phyloP scores from a whole-genome alignment of 2,888 invertebrate genomes.

The Neelides folsomi region DNA sequence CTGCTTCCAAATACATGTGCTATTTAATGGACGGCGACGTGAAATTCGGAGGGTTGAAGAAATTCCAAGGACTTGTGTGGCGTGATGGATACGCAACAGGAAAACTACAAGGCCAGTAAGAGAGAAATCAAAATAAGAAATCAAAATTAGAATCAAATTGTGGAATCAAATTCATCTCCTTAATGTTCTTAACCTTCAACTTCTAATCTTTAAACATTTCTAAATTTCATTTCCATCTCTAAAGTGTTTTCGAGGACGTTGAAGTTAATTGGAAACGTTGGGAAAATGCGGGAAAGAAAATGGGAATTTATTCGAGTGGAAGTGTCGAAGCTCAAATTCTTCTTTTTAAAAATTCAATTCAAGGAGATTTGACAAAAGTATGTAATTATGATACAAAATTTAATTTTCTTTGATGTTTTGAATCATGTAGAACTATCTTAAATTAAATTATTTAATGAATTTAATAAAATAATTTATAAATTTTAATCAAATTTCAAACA shows the following conservation, averaged over 20 bases:
- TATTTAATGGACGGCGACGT: constrained; percentile 57
- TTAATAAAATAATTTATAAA: no score
- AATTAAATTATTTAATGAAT: no score
- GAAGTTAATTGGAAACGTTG: constrained; percentile 60
- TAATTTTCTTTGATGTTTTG: no score
- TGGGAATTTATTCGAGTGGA: constrained; percentile 85
- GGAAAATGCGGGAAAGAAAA: constrained; percentile 50
- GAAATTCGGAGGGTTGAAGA: constrained; percentile 65
- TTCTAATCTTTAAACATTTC: neutral
- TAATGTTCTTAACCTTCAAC: neutral
- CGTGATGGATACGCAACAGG: constrained; percentile 66
- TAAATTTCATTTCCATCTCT: no score
- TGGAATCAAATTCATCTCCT: neutral
- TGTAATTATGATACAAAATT: no score
- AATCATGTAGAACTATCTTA: no score
- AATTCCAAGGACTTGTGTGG: constrained; percentile 84
- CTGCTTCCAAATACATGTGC: no score
- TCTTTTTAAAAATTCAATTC: constrained; percentile 59
- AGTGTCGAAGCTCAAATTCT: constrained; percentile 80
- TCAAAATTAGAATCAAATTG: neutral
- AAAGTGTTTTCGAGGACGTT: constrained; percentile 80
- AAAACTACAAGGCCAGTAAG: constrained; percentile 77
- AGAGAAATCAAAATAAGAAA: neutral
- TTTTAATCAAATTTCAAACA: no score
- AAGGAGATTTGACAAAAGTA: constrained; percentile 60